Evolutionary conservation across 2,113 vertebrate genomes (phyloP), one percentile per base, ranked within the genome.

Genomic region (Petrocephalus zakoni): DNA sequence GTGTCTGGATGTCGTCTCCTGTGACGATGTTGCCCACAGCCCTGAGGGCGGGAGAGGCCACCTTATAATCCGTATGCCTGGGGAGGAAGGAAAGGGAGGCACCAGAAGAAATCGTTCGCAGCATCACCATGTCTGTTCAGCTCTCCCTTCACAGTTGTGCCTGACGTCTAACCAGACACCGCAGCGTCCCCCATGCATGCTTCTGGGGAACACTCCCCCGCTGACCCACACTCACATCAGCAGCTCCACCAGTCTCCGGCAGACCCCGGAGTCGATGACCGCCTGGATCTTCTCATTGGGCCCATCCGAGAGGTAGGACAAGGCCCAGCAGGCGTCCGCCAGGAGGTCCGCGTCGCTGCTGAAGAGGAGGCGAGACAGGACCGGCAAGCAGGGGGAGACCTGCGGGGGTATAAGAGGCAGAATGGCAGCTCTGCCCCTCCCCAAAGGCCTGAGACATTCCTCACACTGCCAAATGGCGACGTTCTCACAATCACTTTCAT

Each of bases 221-320:
- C 10, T 49, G n/a, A 17, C n/a, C 4, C 6, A 22, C 52, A 96
- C 97, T 97, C 90, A 99, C 98, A 99, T 99, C 4, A 99, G 94
- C 55, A 99, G 96, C 88, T 99, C 98, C 89, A 99, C 98, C 64
- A 99, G 95, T 90, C 98, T 96, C 91, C 98, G 95, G 92, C 98
- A 99, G 89, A 99, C 98, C 17, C 98, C 98, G 0, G 98, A 99
- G 94, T 99, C 98, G 58, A 99, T 99, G 89, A 99, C 98, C 0
- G 98, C 97, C 93, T 99, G 98, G 91, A 99, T 99, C 94, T 99
- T 99, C 94, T 99, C 98, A 51, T 99, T 99, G 92, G 98, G 97
- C 19, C 98, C 98, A 87, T 99, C 98, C 0, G 98, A 99, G 87
- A 99, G 95, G 93, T 99, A 99, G 92, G 98, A 99, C 42, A 99